A percentile compares a stretch with the other conserved stretches of the same genome.
These are phyloP conservation scores for Noctua janthe DNA, from an alignment of 2,888 invertebrate genomes.

Conservation along the genomic window DNA sequence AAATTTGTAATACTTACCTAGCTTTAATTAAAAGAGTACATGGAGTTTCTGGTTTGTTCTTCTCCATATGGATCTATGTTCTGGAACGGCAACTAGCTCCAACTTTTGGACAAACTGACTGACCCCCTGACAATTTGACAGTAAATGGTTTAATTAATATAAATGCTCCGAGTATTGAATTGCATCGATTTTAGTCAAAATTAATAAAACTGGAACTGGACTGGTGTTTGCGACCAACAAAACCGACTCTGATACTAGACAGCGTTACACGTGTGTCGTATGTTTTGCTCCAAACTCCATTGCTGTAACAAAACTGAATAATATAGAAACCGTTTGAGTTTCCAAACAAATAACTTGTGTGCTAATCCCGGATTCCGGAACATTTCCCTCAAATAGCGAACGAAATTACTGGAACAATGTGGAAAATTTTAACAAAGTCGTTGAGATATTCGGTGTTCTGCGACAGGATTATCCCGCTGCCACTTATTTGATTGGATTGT, in stretches of 20 bases:
- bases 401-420: conserved; percentile 22
- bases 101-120: not conserved
- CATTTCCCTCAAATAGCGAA: conserved; percentile 23
- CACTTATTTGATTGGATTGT: conserved; percentile 42
- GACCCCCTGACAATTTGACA: not conserved
- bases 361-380: conserved; percentile 21
- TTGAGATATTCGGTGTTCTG: conserved; percentile 15
- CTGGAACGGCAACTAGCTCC: not conserved
- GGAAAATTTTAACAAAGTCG: conserved; percentile 38
- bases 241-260: not conserved
- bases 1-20: not conserved
- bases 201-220: not conserved
- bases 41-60: not conserved
- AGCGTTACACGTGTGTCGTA: not conserved
- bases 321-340: conserved; percentile 23
- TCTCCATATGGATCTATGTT: not conserved
- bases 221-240: not conserved
- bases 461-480: conserved; percentile 29
- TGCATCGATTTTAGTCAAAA: not conserved
- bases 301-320: conserved; percentile 26
- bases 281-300: conserved; percentile 12
- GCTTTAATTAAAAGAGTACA: not conserved
- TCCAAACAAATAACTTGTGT: conserved; percentile 28
- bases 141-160: not conserved
- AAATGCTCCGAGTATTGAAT: not conserved